Conservation (phyloP, 2,113 vertebrate species). For the Aegypius monachus region DNA sequence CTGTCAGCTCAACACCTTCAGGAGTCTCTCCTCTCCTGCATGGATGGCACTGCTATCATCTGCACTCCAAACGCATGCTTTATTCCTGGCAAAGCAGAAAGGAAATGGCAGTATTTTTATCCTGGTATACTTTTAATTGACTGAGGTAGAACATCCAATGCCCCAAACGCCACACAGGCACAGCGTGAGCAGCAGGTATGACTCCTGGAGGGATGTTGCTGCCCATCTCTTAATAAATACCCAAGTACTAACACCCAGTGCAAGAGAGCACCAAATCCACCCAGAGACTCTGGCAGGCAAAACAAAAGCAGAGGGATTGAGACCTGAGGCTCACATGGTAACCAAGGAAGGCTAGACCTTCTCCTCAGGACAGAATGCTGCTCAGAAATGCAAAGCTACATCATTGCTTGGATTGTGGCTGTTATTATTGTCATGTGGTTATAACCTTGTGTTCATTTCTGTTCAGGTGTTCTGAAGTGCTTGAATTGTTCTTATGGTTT, state of each 20-base stretch:
- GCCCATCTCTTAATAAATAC: background rate
- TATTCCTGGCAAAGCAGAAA: background rate
- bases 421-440: no score
- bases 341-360: background rate
- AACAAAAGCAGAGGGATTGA: background rate
- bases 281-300: background rate
- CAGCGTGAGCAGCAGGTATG: background rate
- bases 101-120: background rate
- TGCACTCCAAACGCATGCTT: background rate
- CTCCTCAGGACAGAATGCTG: background rate
- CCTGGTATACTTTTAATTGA: background rate
- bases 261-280: background rate
- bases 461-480: background rate
- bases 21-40: background rate
- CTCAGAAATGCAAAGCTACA: background rate
- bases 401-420: background rate
- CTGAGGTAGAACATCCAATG: background rate
- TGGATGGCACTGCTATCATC: background rate
- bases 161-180: rapidly evolving
- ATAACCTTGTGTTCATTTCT: background rate
- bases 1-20: background rate
- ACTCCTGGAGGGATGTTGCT: background rate
- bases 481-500: background rate
- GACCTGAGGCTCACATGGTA: background rate
- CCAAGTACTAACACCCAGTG: background rate